Conservation (phyloP, 2,113 vertebrate species). For the Mustela lutreola region DNA sequence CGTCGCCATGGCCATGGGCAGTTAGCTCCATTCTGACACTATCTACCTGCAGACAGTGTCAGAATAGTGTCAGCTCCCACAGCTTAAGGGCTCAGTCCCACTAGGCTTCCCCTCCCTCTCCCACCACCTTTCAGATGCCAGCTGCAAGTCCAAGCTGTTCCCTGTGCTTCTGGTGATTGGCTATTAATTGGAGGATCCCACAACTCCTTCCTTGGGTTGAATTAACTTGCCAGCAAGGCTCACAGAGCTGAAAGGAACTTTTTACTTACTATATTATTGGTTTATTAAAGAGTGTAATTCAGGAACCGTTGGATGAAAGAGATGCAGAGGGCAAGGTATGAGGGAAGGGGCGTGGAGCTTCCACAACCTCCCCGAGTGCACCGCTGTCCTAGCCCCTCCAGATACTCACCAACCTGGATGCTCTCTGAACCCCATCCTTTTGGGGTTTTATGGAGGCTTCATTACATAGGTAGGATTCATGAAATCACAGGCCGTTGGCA, state of each 20-base stretch:
- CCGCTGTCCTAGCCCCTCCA: neutral
- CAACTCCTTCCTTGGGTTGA: neutral
- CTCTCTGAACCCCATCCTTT: neutral
- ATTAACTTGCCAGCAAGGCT: neutral
- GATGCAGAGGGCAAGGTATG: neutral
- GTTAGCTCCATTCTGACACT: neutral
- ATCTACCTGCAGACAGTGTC: neutral
- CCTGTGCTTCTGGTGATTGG: neutral
- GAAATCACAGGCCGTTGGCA: neutral
- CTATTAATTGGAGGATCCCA: neutral
- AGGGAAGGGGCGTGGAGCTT: neutral
- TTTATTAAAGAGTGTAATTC: neutral
- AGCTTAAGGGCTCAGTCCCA: neutral
- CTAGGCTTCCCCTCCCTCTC: neutral
- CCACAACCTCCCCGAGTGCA: neutral
- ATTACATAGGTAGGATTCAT: neutral
- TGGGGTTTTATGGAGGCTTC: neutral
- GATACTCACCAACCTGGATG: neutral
- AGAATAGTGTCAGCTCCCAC: neutral
- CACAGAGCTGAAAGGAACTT: neutral
- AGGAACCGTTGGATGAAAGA: neutral
- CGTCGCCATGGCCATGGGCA: neutral
- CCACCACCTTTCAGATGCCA: fast-evolving
- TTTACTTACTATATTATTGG: neutral
- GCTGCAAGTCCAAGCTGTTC: neutral